Base-by-base conservation (phyloP, 2,113 vertebrate genomes). In the Pterocles burchelli region DNA sequence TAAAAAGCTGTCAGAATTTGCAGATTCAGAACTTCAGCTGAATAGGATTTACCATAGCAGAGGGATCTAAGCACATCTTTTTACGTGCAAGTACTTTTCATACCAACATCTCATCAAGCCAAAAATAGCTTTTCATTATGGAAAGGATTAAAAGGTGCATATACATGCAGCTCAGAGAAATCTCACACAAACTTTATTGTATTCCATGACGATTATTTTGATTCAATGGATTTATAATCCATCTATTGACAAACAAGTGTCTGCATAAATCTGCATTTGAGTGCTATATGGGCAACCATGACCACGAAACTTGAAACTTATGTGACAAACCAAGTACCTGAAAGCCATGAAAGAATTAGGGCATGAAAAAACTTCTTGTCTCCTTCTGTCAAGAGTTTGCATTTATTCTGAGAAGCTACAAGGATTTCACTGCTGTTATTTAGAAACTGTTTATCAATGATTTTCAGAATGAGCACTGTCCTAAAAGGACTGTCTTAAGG, bases 11-110 rank as follows among this genome's bases (percentile, higher is more conserved):
- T 87, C 96, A 95, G 52, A 88, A 78, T 72, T 63, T 92, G 89
- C 87, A 98, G 82, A 98, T 95, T 97, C 96, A 97, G 93, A 97
- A 97, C 75, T 93, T 95, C 78, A 95, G 68, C 77, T 95, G 81
- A 93, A 90, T 73, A 36, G 91, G 55, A 97, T 97, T 97, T 94
- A 82, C 57, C 85, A 76, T 0, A 90, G 76, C 89, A 95, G 59
- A 95, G 48, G 57, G 81, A 95, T 83, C 75, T 81, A 92, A 94
- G 74, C 45, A 61, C 75, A 96, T 84, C 66, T 76, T 88, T 93
- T 92, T 89, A 95, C 57, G 52, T 52, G 58, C 83, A 78, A 94
- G 68, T 93, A 82, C 88, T 93, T 87, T 85, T 68, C 85, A 88
- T 25, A 82, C 61, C 0, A 0, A 80, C 82, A 82, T 70, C 87